phyloP scores from a whole-genome alignment of 2,113 vertebrate species.

The Pipra filicauda region DNA sequence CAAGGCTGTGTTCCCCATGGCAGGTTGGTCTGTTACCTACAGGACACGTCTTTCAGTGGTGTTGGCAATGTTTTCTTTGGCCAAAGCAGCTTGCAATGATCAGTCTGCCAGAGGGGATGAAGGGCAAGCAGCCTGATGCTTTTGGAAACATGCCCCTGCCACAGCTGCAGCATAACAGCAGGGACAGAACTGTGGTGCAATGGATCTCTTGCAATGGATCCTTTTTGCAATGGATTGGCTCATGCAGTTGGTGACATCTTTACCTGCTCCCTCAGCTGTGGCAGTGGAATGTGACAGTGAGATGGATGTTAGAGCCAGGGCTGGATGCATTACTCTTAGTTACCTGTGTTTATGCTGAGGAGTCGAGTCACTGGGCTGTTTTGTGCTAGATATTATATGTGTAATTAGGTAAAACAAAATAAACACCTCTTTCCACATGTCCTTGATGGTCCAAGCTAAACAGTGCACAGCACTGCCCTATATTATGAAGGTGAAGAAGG shows the following conservation, averaged over 20 bases:
- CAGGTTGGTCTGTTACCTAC: neutral
- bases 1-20: fast-evolving
- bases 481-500: neutral
- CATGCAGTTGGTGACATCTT: neutral
- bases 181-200: neutral
- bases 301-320: neutral
- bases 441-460: neutral
- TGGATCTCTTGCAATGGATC: neutral
- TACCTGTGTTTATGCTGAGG: neutral
- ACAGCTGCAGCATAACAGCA: neutral
- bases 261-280: neutral
- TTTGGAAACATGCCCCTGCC: fast-evolving
- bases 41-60: neutral
- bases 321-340: neutral
- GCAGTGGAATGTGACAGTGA: neutral
- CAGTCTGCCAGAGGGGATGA: neutral
- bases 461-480: neutral
- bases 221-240: neutral
- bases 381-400: neutral
- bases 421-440: neutral
- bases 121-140: neutral
- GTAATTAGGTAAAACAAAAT: neutral
- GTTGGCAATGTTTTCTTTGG: neutral
- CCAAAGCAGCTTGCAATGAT: neutral
- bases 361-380: neutral